These are phyloP conservation scores for Premnoplex brunnescens DNA, from an alignment of 2,797 vertebrate species.

Conservation along the genomic window DNA sequence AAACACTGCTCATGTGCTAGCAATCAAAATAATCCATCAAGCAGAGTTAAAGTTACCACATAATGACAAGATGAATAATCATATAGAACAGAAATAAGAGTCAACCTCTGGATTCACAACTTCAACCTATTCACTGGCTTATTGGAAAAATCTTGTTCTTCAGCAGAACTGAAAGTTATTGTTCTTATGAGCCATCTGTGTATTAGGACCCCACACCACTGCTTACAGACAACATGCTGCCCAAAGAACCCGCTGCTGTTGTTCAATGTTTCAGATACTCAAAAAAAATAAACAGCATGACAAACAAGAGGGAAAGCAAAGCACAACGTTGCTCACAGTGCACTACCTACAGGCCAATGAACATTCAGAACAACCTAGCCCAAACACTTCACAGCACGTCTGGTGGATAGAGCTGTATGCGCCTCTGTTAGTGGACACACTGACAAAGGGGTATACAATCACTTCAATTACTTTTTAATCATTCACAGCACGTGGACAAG, in stretches of 20 bases:
- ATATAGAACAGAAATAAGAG: neutral
- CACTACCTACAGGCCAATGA: slow-evolving; percentile 3
- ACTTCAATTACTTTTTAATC: slow-evolving; percentile 66
- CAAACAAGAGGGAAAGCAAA: slow-evolving; percentile 28
- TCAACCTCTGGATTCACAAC: slow-evolving; percentile 13
- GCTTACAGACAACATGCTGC: slow-evolving; percentile 22
- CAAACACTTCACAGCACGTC: slow-evolving; percentile 70
- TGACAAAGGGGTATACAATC: slow-evolving; percentile 40
- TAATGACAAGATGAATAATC: neutral
- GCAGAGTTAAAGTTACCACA: neutral
- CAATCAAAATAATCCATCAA: neutral
- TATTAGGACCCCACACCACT: neutral
- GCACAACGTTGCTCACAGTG: neutral
- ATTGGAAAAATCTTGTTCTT: neutral
- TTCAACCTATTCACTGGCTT: neutral
- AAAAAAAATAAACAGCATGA: neutral
- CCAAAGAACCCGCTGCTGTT: slow-evolving; percentile 21
- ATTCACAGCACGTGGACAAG: slow-evolving; percentile 71
- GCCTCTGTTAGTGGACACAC: neutral
- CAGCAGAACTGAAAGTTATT: neutral
- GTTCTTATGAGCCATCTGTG: neutral
- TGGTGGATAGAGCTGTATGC: neutral
- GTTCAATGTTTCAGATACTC: neutral
- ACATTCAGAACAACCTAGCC: slow-evolving; percentile 50
- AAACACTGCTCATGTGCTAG: slow-evolving; percentile 13